Evolutionary conservation across 2,797 vertebrate genomes (phyloP), one percentile per base, ranked within the genome.

Genomic region (Heliangelus exortis): DNA sequence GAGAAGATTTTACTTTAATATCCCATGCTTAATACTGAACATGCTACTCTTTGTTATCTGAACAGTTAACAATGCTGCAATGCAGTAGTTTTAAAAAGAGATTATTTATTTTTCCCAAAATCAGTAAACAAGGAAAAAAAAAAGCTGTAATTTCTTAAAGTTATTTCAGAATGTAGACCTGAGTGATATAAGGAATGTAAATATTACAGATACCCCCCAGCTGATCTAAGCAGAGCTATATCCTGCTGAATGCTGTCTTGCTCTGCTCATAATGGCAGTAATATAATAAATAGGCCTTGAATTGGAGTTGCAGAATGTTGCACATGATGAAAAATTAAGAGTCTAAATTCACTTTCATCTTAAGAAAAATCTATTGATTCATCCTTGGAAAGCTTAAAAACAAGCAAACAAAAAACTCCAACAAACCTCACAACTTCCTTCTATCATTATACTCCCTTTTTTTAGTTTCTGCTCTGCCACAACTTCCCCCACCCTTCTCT

Each of bases 141-240:
- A 86, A 76, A 78, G 12, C 16, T 39, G 4, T 21, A 19, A 66
- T 69, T 78, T 73, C 31, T 71, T 62, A 74, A 95, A 79, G 15
- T 89, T 58, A 77, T 55, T 88, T 87, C 75, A 95, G 72, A 95
- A 84, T 78, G 96, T 86, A 89, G 47, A 91, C 74, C 3, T 0
- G 10, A 41, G 65, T 23, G 18, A 58, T 50, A 9, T 47, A 73
- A 89, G 69, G 31, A 92, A 73, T 20, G 47, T 74, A 84, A 90
- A 78, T 83, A 50, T 6, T 17, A 68, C 6, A 54, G 78, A 83
- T 58, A 78, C 23, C 15, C 48, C 84, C 51, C 34, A 50, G 55
- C 25, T 39, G 39, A 75, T 57, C 29, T 79, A 66, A 94, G 48
- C 57, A 62, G 53, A 78, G 39, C 66, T 91, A 3, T 55, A 57